Evolutionary conservation across 2,113 vertebrate genomes (phyloP), one percentile per base, ranked within the genome.

Genomic region (Chlorocebus sabaeus): DNA sequence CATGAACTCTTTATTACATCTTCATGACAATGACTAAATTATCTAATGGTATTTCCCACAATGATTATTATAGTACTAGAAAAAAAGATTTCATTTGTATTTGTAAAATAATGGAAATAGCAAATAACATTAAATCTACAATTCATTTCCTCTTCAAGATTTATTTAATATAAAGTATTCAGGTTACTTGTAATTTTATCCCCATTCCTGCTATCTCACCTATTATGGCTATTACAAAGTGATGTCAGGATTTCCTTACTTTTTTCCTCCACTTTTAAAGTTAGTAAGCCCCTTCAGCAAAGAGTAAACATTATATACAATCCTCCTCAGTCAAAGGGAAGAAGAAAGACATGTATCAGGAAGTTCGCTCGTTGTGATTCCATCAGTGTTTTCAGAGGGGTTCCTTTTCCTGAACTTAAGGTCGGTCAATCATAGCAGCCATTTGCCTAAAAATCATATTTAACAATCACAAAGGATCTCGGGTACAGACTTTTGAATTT

Each of bases 391-490:
- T 59, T 75, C 22, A 45, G 40, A 92, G 4, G 11, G 27, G 38
- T 5, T 1, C 1, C 1, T 1, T 32, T 43, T 43, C 11, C 23
- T 67, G 52, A 43, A 13, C 1, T n/a, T 35, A 61, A 16, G 17
- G 43, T 76, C 30, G 17, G 43, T 76, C n/a, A 30, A 27, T 16
- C 23, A 59, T 3, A 45, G 1, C 17, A 75, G 10, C 6, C 55
- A 35, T n/a, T 18, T 43, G 6, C 23, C 64, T 68, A 20, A 79
- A 27, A 3, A 10, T 27, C 45, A 57, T n/a, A 80, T 9, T 70
- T n/a, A 48, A 45, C n/a, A 52, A 25, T 30, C 35, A 81, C 23
- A 32, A 93, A 70, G 27, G 14, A 61, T 82, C 18, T 57, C 68
- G 27, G 2, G 1, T 52, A n/a, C 6, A 59, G 17, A 88, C 43